Evolutionary conservation across 30 jellyfish, hydroid and myxozoan genomes (phyloP), one percentile per base, ranked within the genome.

Genomic region (Haliclystus octoradiatus): DNA sequence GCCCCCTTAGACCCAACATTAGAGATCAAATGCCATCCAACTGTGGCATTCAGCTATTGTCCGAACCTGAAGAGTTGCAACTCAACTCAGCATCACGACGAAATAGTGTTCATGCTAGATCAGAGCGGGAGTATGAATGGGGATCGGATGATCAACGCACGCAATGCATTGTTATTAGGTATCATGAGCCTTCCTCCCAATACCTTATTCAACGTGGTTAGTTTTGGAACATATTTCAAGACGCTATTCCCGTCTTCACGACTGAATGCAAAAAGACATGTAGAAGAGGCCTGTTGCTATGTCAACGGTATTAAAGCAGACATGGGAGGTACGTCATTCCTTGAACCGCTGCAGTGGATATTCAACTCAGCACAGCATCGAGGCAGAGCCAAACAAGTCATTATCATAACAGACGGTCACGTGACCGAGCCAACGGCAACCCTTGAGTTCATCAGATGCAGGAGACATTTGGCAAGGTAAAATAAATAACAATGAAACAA

Each of bases 1-100:
- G n/a, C n/a, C n/a, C n/a, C n/a, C n/a, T n/a, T n/a, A 62, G 81
- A 91, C 68, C 95, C 99, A 29, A 82, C 83, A 22, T 78, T 88
- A 47, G 78, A 83, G 61, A 69, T 91, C 24, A 91, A 77, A 94
- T 78, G 64, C 73, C 81, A 91, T 63, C 94, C 99, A 14, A 90
- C 81, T 12, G 65, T 91, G 47, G 83, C 81, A 95, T 70, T 91
- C 71, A 91, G 99, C 50, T 82, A 83, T 32, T 80, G 95, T 25
- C 99, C 95, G 15, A 94, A 91, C 61, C 33, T 82, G 7, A 0
- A 53, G 24, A 31, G 52, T 22, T 24, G 0, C 46, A n/a, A 63
- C 77, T 29, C 71, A 4, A 66, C 78, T 13, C 29, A 34, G 33
- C 82, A 63, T 31, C 51, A 24, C 3, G 72, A 62, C 1, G 99